Percentiles rank a stretch among this genome's conserved stretches.
These are phyloP conservation scores for Anarhynchus alexandrinus DNA, from an alignment of 2,113 vertebrate species.

Conservation along the genomic window DNA sequence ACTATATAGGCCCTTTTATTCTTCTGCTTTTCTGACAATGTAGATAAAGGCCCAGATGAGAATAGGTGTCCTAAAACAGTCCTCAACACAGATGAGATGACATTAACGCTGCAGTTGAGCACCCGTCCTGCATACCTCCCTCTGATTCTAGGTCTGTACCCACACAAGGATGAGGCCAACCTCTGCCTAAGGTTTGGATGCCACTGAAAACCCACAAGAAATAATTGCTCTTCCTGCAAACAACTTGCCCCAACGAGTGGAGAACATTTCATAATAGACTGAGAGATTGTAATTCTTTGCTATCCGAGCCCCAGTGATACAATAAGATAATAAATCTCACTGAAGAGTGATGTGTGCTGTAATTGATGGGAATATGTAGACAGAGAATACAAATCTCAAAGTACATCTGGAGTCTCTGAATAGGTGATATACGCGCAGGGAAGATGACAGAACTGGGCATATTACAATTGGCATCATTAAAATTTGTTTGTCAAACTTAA, in stretches of 20 bases:
- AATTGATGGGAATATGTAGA: not conserved
- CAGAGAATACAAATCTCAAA: not conserved
- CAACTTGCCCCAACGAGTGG: not conserved
- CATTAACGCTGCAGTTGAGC: not conserved
- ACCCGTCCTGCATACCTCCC: not conserved
- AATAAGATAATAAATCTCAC: slow-evolving; percentile 1
- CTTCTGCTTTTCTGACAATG: not conserved
- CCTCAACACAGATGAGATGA: not conserved
- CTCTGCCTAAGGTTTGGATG: not conserved
- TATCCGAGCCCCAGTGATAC: not conserved
- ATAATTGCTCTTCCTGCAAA: slow-evolving; percentile 3
- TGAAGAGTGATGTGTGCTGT: not conserved
- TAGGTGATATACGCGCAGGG: not conserved
- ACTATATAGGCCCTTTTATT: not conserved
- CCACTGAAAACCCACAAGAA: slow-evolving; percentile 3
- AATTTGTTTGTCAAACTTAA: not conserved
- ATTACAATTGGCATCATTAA: not conserved
- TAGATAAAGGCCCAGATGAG: not conserved
- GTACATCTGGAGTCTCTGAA: not conserved
- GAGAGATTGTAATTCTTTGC: not conserved
- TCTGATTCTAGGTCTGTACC: not conserved
- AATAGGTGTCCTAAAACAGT: not conserved
- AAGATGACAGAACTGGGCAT: not conserved
- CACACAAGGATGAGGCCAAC: not conserved
- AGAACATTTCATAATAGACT: not conserved